Base-by-base conservation (phyloP, 1,140 invertebrate genomes). In the Ooceraea biroi region DNA sequence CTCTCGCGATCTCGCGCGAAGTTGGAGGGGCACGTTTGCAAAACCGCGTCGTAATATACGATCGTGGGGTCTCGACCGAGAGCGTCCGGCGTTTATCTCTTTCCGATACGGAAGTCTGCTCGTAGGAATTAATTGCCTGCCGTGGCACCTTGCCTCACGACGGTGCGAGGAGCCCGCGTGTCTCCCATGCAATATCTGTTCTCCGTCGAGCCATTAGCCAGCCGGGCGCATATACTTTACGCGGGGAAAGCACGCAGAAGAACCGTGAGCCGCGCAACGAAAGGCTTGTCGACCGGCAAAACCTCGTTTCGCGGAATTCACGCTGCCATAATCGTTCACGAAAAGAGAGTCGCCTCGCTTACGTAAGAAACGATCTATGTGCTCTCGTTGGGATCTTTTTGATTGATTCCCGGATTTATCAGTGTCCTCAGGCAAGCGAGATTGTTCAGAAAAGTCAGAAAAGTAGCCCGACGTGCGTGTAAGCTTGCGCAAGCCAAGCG, bases 91-190 rank as follows among this genome's bases (percentile, higher is more conserved):
- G 84, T 90, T 89, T 88, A 90, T 90, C 88, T 89, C 88, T 89
- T 89, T 89, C 68, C 87, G 88, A 89, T 89, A 89, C 87, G 85
- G 85, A 89, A 89, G 88, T 89, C 88, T 76, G 85, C 58, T 66
- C 87, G 80, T 57, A 89, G 85, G 87, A 89, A 89, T 89, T 89
- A 89, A 89, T 89, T 89, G 87, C 88, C 87, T 85, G 85, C 82
- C 87, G 87, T 89, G 58, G 87, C 85, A 89, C 85, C 88, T 89
- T 89, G 85, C 87, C 85, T 77, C 85, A 36, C 7, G 36, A 36
- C 36, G 36, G 36, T 2, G 36, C 36, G 36, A 36, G 76, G 22
- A 12, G 82, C 66, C 57, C 52, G 41, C 57, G 86, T 71, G 85
- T 89, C 87, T 85, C 88, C 36, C 74, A 87, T 80, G 88, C 88